Evolutionary conservation across 2,113 vertebrate species (phyloP).

Genomic region (Grus americana): DNA sequence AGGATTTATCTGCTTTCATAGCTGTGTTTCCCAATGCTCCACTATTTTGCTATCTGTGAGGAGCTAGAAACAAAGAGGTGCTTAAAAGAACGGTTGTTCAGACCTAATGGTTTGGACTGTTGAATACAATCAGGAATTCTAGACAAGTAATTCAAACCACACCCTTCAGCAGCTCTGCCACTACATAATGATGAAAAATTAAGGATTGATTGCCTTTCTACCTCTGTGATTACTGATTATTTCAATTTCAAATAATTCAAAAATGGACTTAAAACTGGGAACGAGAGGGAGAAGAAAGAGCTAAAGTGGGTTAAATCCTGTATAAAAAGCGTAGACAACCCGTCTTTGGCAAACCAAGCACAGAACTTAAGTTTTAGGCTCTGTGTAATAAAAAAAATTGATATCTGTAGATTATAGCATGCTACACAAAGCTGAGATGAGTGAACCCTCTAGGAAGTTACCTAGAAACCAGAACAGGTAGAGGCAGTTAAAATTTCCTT

Average conservation of each 20-base stretch:
- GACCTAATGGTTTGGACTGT: neutral
- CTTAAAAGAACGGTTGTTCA: neutral
- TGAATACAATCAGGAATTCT: neutral
- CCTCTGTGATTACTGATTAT: neutral
- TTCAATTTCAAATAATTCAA: neutral
- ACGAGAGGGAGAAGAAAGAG: neutral
- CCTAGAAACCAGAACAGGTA: neutral
- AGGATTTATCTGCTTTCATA: neutral
- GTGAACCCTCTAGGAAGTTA: neutral
- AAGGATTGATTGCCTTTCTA: neutral
- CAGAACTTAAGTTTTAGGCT: neutral
- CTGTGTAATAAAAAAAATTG: neutral
- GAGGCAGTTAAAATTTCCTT: neutral
- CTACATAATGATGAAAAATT: neutral
- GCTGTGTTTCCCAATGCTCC: neutral
- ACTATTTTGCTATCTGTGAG: neutral
- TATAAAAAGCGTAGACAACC: neutral
- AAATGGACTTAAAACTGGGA: neutral
- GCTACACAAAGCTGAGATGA: neutral
- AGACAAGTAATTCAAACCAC: neutral
- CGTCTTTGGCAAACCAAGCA: neutral
- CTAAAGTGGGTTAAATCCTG: neutral
- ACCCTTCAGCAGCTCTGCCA: neutral
- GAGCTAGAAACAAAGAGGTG: neutral
- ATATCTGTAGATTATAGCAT: neutral